Percentiles rank a stretch among this genome's conserved stretches.
Evolutionary conservation across 2,113 vertebrate genomes (phyloP).

Genomic region (Gymnarchus niloticus): DNA sequence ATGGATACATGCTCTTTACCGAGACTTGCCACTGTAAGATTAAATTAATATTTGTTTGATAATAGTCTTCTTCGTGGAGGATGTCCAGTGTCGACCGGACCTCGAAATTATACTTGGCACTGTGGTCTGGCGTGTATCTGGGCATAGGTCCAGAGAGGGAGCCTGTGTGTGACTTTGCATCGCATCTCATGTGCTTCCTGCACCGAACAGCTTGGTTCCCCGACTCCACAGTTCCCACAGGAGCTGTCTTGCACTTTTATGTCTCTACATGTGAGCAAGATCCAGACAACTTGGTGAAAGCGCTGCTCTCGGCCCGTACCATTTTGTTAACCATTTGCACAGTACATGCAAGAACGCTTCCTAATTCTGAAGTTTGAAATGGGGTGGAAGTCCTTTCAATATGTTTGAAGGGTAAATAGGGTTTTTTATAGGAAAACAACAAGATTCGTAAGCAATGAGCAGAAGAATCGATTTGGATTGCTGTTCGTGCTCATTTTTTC

Average conservation of each 20-base stretch:
- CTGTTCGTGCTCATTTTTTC: not conserved
- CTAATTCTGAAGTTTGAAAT: not conserved
- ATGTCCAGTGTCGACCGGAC: constrained; percentile 36
- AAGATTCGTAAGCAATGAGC: not conserved
- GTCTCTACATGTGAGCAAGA: constrained; percentile 30
- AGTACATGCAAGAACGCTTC: not conserved
- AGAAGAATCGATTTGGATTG: not conserved
- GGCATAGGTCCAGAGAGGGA: constrained; percentile 39
- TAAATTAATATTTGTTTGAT: not conserved
- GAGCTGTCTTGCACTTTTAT: constrained; percentile 40
- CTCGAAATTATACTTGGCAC: constrained; percentile 38
- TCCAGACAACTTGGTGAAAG: constrained; percentile 26
- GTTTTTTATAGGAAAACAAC: not conserved
- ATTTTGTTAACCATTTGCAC: constrained; percentile 2
- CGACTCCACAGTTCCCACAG: constrained; percentile 29
- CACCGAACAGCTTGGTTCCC: constrained; percentile 40
- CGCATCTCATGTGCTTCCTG: constrained; percentile 34
- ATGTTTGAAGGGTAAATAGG: not conserved
- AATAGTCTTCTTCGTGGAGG: constrained; percentile 23
- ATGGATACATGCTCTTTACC: not conserved
- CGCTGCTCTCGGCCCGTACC: constrained; percentile 5
- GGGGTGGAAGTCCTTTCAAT: not conserved
- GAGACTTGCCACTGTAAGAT: not conserved
- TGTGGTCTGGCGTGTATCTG: constrained; percentile 35
- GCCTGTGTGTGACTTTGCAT: constrained; percentile 36